Evolutionary conservation across 35 echinoderm and acorn worm genomes (phyloP), one percentile per base, ranked within the genome.

Genomic region (Ophiothrix spiculata): DNA sequence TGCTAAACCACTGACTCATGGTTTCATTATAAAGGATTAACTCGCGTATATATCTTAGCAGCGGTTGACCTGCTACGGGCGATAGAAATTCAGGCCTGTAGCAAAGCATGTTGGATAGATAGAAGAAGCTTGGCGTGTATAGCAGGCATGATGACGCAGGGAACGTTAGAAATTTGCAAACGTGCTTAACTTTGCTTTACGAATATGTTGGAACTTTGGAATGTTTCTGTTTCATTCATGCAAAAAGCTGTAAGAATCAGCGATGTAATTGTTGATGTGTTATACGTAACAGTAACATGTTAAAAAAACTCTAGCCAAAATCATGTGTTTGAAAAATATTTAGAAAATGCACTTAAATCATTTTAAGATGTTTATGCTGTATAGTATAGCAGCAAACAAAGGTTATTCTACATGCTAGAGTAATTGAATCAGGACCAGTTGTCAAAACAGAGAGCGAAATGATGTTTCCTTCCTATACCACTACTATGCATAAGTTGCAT

Each of bases 21-120:
- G 60, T 69, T 69, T 69, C 60, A 69, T 69, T 69, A 69, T 25
- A 69, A n/a, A n/a, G 25, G 60, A 69, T 69, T 69, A 69, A 69
- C 60, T 69, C 29, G 60, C 25, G 60, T 28, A 69, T n/a, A n/a
- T 69, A 69, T 69, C 60, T 69, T 69, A 69, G 16, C 60, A 6
- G 29, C 60, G 60, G 25, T 69, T 69, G 60, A 69, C 60, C 60
- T 28, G 60, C 4, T 69, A 6, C 29, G 60, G 60, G 23, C 60
- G 60, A 69, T 69, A 69, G 42, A 49, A 25, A 69, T 69, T 25
- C 6, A n/a, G 25, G 23, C 60, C 60, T 28, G 60, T 69, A 69
- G 23, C n/a, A n/a, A n/a, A n/a, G n/a, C n/a, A n/a, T n/a, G 60
- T 54, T 54, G 8, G n/a, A n/a, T n/a, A n/a, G n/a, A n/a, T n/a